Evolutionary conservation across 2,113 vertebrate species (phyloP), one percentile per base, ranked within the genome.

Genomic region (Aldabrachelys gigantea): DNA sequence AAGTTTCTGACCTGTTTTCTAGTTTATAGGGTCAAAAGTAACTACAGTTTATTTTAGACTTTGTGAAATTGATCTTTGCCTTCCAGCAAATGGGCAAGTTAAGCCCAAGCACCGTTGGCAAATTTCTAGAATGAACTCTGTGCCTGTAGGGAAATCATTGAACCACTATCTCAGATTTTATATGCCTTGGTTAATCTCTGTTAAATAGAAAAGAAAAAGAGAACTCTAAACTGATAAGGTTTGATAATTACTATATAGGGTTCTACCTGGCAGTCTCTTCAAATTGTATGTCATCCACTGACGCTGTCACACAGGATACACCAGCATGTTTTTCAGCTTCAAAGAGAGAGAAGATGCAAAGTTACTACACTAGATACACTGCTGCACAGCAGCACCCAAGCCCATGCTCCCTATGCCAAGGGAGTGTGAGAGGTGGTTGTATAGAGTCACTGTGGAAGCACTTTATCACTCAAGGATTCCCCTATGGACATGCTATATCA

Each of bases 271-370:
- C 98, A 52, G 97, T 98, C 82, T 98, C 98, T 83, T 98, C 98
- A 97, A 99, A 98, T 52, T 98, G 98, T 52, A 99, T 98, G 93
- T 99, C 98, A 91, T 99, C 99, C 98, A 99, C 96, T 24, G 98
- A 99, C 3, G 93, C 98, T 8, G 98, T 98, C 47, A 98, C 98
- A 5, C 98, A 99, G 90, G 98, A 98, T 85, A 98, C 69, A 22
- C 98, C 98, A 62, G 98, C 98, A 93, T 99, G 98, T n/a, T 98
- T 98, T 93, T 99, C 98, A 88, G 98, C 98, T 99, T 95, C 84
- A 95, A 96, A 93, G 62, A 96, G 82, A 93, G 44, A 80, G 75
- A 96, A 10, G 81, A 85, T 49, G 93, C 65, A 94, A 6, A 84
- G 24, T 96, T 93, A 96, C 22, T 91, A 87, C 24, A 10, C 1